Base-by-base conservation (phyloP, 2,113 vertebrate species). In the Anolis sagrei region DNA sequence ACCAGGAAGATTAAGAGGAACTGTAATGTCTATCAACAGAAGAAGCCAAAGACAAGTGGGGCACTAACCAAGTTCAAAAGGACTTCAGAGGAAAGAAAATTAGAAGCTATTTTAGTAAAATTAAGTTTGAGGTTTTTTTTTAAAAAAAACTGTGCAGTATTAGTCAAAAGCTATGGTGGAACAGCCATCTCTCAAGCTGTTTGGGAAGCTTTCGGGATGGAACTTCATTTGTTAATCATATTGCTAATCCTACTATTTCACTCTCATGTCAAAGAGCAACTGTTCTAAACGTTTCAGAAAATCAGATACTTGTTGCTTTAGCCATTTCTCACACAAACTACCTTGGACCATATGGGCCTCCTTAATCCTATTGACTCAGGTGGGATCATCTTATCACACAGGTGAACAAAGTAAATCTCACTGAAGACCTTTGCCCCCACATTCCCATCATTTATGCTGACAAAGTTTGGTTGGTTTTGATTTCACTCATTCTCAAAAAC, bases 401-500 rank as follows among this genome's bases (percentile, higher is more conserved):
- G 70, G 82, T 83, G 82, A 91, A 86, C 84, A 92, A 94, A 93
- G 62, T 61, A 87, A 92, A 91, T 88, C 62, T 89, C 72, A 77
- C 11, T 61, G 73, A 81, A 90, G 36, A 34, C 1, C 39, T 89
- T 72, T n/a, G 27, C 27, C 27, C 49, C 25, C 6, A 18, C 19
- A 78, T 13, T 49, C 51, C 29, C 79, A n/a, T 18, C 14, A 48
- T 76, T 87, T 86, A 79, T n/a, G 44, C 86, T 91, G 90, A 91
- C 87, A 58, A 79, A 88, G 86, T 86, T 79, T 83, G 69, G 85
- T 87, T 62, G 78, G 76, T 82, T 86, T 69, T 78, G 74, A 76
- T 82, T 90, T 86, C 39, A 5, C 32, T 66, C 89, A 62, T 79
- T 76, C 61, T 79, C 49, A 73, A 68, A 66, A 69, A n/a, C 81